phyloP scores from a whole-genome alignment of 2,888 invertebrate species.

The Pediacus dermestoides region DNA sequence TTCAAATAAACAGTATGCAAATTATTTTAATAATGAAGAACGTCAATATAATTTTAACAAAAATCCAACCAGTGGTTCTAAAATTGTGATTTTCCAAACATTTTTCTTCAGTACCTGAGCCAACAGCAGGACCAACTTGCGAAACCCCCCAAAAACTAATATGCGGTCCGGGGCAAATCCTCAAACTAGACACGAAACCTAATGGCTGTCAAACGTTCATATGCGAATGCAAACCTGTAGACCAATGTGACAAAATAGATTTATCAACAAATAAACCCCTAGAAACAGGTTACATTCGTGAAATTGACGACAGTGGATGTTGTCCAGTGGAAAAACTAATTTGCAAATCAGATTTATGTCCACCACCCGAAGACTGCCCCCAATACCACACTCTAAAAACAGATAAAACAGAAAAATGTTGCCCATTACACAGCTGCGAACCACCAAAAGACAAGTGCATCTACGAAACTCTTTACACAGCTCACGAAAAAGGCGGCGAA shows the following conservation, averaged over 20 bases:
- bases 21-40: constrained; percentile 5
- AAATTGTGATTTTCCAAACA: constrained; percentile 5
- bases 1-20: too few species aligned
- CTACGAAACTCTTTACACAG: constrained; percentile 56
- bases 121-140: constrained; percentile 51
- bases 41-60: background rate
- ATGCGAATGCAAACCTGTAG: constrained; percentile 72
- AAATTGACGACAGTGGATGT: constrained; percentile 62
- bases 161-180: constrained; percentile 69
- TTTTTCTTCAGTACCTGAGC: constrained; percentile 31
- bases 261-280: constrained; percentile 47
- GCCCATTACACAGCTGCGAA: constrained; percentile 63
- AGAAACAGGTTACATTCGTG: constrained; percentile 54
- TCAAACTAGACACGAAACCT: constrained; percentile 61
- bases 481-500: constrained; percentile 57
- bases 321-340: constrained; percentile 61
- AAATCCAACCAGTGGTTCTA: background rate
- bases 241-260: constrained; percentile 62
- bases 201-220: constrained; percentile 70
- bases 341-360: constrained; percentile 64
- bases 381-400: constrained; percentile 55
- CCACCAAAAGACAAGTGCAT: constrained; percentile 64
- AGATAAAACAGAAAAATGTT: constrained; percentile 54
- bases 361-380: constrained; percentile 57
- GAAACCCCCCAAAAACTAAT: constrained; percentile 64